Percentiles rank a stretch among this genome's conserved stretches.
Evolutionary conservation across 2,113 vertebrate genomes (phyloP).

Genomic region (Phrynocephalus versicolor): DNA sequence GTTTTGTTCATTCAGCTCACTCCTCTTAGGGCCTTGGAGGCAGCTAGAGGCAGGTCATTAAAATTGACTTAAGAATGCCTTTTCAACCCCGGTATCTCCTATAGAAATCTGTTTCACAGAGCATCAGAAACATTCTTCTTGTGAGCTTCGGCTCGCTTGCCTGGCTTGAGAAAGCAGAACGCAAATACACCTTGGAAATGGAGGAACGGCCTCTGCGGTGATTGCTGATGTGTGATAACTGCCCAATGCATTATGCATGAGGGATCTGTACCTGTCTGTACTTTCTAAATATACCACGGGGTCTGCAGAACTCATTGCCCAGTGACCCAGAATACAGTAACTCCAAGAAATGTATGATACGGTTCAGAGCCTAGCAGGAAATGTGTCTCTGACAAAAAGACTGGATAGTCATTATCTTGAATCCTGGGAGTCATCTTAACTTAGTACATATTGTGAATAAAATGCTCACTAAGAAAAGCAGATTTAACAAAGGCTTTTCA

Average conservation of each 20-base stretch:
- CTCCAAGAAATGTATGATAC: constrained; percentile 28
- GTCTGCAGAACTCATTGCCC: constrained; percentile 19
- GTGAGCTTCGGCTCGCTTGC: background rate
- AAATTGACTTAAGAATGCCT: constrained; percentile 25
- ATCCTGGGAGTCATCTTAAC: constrained; percentile 15
- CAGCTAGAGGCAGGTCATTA: constrained; percentile 28
- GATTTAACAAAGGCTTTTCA: background rate
- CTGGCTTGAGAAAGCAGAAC: constrained; percentile 5
- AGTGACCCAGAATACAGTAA: constrained; percentile 27
- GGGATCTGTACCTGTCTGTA: background rate
- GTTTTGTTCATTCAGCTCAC: constrained; percentile 4
- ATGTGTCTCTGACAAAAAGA: constrained; percentile 22
- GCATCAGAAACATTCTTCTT: constrained; percentile 12
- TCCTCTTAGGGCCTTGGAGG: constrained; percentile 10
- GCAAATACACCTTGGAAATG: constrained; percentile 16
- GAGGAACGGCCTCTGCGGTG: constrained; percentile 11
- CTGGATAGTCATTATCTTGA: constrained; percentile 13
- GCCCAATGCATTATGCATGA: constrained; percentile 22
- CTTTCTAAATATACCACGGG: constrained; percentile 26
- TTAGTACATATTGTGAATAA: constrained; percentile 27
- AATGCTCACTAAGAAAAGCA: constrained; percentile 4
- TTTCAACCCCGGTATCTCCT: constrained; percentile 20
- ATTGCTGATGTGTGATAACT: constrained; percentile 36
- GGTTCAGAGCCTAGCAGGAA: constrained; percentile 25
- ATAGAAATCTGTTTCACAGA: constrained; percentile 22